Percentiles rank a stretch among this genome's conserved stretches.
phyloP scores from a whole-genome alignment of 2,888 invertebrate species.

The Caenorhabditis sp. region DNA sequence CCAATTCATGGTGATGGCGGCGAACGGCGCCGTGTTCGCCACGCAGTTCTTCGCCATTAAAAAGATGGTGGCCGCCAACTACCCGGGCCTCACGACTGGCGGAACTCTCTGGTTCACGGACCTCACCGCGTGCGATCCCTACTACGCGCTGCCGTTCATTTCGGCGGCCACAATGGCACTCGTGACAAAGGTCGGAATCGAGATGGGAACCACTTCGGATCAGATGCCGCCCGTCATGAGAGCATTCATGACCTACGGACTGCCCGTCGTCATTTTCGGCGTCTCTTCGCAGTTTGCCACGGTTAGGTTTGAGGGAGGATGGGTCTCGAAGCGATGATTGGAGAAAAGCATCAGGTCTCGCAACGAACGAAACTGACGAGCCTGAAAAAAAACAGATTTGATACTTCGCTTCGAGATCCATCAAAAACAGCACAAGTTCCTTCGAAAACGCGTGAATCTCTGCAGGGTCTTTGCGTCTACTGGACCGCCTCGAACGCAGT shows the following conservation, averaged over 20 bases:
- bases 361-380: too few species aligned
- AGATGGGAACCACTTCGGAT: constrained; percentile 70
- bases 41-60: constrained; percentile 92
- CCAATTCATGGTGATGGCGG: constrained; percentile 73
- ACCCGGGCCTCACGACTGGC: constrained; percentile 90
- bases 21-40: constrained; percentile 88
- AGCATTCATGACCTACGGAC: constrained; percentile 72
- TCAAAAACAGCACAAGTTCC: too few species aligned
- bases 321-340: too few species aligned
- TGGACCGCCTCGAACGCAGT: constrained; percentile 76
- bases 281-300: constrained; percentile 72
- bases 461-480: constrained; percentile 75
- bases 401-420: too few species aligned
- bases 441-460: background rate
- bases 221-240: constrained; percentile 72
- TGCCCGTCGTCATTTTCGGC: constrained; percentile 72
- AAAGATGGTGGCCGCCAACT: constrained; percentile 89
- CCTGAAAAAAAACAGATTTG: too few species aligned
- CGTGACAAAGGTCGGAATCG: constrained; percentile 85
- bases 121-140: constrained; percentile 91
- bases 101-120: constrained; percentile 94
- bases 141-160: constrained; percentile 88
- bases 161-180: constrained; percentile 88
- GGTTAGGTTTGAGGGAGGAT: constrained; percentile 62
- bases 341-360: too few species aligned